phyloP scores from a whole-genome alignment of 2,113 vertebrate genomes.

The Bufo gargarizans region DNA sequence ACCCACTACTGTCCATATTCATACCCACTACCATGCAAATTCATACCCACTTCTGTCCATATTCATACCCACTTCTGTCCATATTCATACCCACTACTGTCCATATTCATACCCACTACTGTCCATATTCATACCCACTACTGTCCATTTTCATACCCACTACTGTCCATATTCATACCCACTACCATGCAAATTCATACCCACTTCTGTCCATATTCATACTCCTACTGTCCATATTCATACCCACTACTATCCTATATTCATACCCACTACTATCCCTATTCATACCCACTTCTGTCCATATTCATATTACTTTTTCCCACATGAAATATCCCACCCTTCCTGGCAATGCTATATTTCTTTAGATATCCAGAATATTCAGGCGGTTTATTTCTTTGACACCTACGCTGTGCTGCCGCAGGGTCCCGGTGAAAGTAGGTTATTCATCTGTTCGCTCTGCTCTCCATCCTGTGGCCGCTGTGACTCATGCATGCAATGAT shows the following conservation, averaged over 20 bases:
- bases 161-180: background rate
- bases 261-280: no score
- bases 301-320: no score
- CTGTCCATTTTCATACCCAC: background rate
- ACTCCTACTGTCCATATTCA: no score
- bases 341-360: slow-evolving; percentile 49
- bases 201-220: no score
- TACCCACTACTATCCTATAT: no score
- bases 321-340: background rate
- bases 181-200: background rate
- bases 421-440: slow-evolving; percentile 82
- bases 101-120: no score
- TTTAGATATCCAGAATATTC: slow-evolving; percentile 84
- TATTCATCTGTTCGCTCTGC: background rate
- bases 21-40: background rate
- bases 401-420: slow-evolving; percentile 80
- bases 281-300: no score
- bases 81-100: no score
- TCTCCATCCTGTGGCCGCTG: no score
- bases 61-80: background rate
- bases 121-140: no score
- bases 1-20: background rate
- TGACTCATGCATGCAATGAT: background rate
- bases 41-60: background rate
- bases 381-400: slow-evolving; percentile 86